Base-by-base conservation (phyloP, 2,888 invertebrate genomes). In the Steinernema scapterisci region DNA sequence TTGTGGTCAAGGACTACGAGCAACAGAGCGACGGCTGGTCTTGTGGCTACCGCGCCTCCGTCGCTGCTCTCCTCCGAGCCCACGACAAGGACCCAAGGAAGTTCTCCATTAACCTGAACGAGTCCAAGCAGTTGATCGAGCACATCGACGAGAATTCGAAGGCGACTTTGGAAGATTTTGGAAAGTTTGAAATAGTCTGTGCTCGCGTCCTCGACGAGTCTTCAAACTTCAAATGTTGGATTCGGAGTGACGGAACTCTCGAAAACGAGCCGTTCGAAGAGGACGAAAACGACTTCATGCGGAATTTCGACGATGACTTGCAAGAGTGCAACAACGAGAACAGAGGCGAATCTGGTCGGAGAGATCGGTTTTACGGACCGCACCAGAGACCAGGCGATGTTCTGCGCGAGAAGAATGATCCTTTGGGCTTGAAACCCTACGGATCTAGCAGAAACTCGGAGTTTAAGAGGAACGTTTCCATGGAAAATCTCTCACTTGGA, bases 21-120 rank as follows among this genome's bases (percentile, higher is more conserved):
- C 63, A 63, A 31, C 63, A 63, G 31, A 11, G 11, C 16, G 63
- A 63, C 31, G 63, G 63, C 1, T 31, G 25, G 16, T 63, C 63
- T 2, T 63, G 63, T n/a, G 63, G 63, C 9, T 31, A 63, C 38
- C 63, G 63, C 63, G 63, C 31, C 38, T 21, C 16, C 63, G 63
- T 11, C 16, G 63, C 31, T 6, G 31, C 38, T 1, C 19, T 63
- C 16, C 63, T 63, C 31, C 63, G 63, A 6, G 63, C 38, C 27
- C 16, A 16, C 31, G 31, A 25, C 16, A 5, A 25, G 1, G 38
- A 63, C 38, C 16, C 38, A 16, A 63, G 7, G 27, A 7, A 63
- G 31, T 27, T 27, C 38, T 63, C 63, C 1, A 25, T 63, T 2
- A 16, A 27, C 16, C 27, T 63, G 63, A 1, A 63, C 16, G 16